phyloP scores from a whole-genome alignment of 2,888 invertebrate species.

The Choristoneura rosaceana region DNA sequence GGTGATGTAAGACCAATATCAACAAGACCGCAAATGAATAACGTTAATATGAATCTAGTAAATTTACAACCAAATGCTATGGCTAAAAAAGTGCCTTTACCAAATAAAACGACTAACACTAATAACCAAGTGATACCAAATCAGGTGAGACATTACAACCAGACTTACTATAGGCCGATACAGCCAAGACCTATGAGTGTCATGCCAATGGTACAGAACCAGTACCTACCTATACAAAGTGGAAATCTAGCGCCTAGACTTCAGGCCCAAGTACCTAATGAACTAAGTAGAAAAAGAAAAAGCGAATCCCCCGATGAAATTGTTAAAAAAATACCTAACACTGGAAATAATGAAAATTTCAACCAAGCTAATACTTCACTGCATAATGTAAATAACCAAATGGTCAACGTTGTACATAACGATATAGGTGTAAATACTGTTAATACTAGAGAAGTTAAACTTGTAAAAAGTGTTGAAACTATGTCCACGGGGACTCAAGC shows the following conservation, averaged over 20 bases:
- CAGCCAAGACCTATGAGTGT: constrained; percentile 60
- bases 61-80: constrained; percentile 30
- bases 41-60: constrained; percentile 14
- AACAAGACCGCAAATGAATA: constrained; percentile 5
- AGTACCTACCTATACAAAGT: constrained; percentile 15
- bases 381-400: not conserved
- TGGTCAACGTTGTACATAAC: constrained; percentile 35
- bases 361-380: not conserved
- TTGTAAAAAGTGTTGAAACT: constrained; percentile 23
- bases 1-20: constrained; percentile 10
- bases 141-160: constrained; percentile 51
- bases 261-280: constrained; percentile 10
- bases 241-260: constrained; percentile 14
- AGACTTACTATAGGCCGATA: constrained; percentile 63
- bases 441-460: constrained; percentile 21
- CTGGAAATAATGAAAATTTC: constrained; percentile 43
- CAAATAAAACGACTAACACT: constrained; percentile 45
- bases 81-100: constrained; percentile 32
- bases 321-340: constrained; percentile 55
- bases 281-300: constrained; percentile 63
- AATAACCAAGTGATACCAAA: constrained; percentile 48
- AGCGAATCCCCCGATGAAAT: constrained; percentile 74
- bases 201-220: constrained; percentile 25
- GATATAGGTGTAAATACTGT: constrained; percentile 50
- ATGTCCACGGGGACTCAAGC: constrained; percentile 36